Base-by-base conservation (phyloP, 2,888 invertebrate species). In the Harpalus rubripes region DNA sequence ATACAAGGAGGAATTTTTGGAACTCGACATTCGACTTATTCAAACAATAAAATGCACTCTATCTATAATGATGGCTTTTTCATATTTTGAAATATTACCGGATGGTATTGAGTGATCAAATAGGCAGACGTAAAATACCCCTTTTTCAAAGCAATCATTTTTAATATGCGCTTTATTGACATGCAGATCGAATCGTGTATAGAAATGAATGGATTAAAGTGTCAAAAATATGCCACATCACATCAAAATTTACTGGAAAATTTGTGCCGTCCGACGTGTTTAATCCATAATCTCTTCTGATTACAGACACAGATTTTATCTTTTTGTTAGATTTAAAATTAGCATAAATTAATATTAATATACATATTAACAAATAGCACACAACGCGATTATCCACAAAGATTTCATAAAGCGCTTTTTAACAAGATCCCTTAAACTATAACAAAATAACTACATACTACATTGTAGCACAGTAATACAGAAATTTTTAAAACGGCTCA, bases 211-310 rank as follows among this genome's bases (percentile, higher is more conserved):
- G 63, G 63, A 63, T 63, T 63, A 26, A 63, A 63, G 22, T 63
- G 63, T 63, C 63, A 63, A 63, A 63, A 63, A 63, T 63, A 63
- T 63, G 63, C 63, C 63, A 63, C 63, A n/a, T n/a, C n/a, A 63
- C 16, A 63, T 63, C 63, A 63, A 63, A 63, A 12, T 63, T 63
- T 63, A 63, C 63, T 63, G 63, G 63, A 12, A 22, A 22, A 22
- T 63, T 4, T 3, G 63, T 63, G 63, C 22, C 63, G 26, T 5
- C 5, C 63, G 22, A 26, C 26, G 63, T 63, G 63, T 63, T 26
- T 18, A 63, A 63, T 63, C 63, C 22, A 18, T 63, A 63, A 63
- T 63, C 63, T 63, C 26, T 22, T 32, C 32, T 12, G 63, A 63
- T 63, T 63, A 26, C 22, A 26, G 26, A 12, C 10, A 22, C 63